Percentiles rank a stretch among this genome's conserved stretches.
phyloP scores from a whole-genome alignment of 1,140 invertebrate genomes.

The Portunus trituberculatus region DNA sequence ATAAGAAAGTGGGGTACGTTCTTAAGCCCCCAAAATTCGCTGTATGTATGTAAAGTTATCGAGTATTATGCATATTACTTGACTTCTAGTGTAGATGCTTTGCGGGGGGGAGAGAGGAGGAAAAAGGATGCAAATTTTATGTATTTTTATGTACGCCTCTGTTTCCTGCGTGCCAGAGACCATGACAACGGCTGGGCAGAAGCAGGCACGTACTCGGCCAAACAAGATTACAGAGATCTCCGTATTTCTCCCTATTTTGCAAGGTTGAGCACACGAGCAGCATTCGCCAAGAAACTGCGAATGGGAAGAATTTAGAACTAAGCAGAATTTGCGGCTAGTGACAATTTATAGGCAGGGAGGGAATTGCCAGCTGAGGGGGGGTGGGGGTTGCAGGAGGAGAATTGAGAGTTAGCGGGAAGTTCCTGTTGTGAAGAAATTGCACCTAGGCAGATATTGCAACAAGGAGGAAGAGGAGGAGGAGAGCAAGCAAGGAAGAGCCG shows the following conservation, averaged over 20 bases:
- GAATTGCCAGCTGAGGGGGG: background rate
- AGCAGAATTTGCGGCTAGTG: background rate
- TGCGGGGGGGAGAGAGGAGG: background rate
- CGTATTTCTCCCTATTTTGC: background rate
- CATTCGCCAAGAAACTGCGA: background rate
- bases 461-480: background rate
- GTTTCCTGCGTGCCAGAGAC: background rate
- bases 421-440: background rate
- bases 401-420: conserved; percentile 11
- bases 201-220: background rate
- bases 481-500: background rate
- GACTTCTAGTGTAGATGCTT: no score
- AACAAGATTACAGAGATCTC: conserved; percentile 13
- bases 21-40: no score
- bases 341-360: background rate
- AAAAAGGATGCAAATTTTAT: conserved; percentile 10
- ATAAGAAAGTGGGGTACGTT: no score
- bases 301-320: conserved; percentile 14
- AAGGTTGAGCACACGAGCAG: background rate
- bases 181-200: background rate
- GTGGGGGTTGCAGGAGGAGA: no score
- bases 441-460: background rate
- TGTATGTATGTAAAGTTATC: no score
- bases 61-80: no score
- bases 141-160: background rate